These are phyloP conservation scores for Papilio polyxenes DNA, from an alignment of 1,140 invertebrate genomes.

Conservation along the genomic window DNA sequence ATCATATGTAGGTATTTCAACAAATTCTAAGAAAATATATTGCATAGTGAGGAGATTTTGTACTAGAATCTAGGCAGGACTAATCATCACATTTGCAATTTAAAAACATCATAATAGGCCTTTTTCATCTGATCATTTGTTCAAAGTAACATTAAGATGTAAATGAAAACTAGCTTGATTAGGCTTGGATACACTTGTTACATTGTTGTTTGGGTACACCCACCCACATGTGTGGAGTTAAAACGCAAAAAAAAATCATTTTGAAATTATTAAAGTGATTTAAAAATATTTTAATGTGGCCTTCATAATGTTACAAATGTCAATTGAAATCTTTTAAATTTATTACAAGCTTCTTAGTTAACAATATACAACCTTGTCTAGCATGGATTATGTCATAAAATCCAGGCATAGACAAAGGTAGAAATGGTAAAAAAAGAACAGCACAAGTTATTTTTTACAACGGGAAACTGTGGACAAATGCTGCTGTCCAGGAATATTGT, in stretches of 20 bases:
- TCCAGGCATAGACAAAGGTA: conserved; percentile 1
- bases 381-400: conserved; percentile 4
- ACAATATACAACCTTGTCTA: conserved; percentile 24
- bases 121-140: too few species aligned
- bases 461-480: conserved; percentile 13
- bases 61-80: too few species aligned
- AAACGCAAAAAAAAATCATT: neutral
- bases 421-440: conserved; percentile 5
- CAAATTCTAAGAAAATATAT: too few species aligned
- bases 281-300: neutral
- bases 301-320: conserved; percentile 50
- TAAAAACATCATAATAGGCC: too few species aligned
- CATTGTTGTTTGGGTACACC: neutral
- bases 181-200: neutral
- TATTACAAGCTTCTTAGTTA: conserved; percentile 43
- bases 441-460: conserved; percentile 24
- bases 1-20: too few species aligned
- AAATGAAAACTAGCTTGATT: neutral
- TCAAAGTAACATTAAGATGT: too few species aligned
- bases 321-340: conserved; percentile 36
- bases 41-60: too few species aligned
- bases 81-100: too few species aligned
- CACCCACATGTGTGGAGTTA: neutral
- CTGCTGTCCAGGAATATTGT: conserved; percentile 30
- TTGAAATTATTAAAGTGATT: neutral